These are phyloP conservation scores for Pseudomyrmex pallidus DNA, from an alignment of 1,140 invertebrate species.

Conservation along the genomic window DNA sequence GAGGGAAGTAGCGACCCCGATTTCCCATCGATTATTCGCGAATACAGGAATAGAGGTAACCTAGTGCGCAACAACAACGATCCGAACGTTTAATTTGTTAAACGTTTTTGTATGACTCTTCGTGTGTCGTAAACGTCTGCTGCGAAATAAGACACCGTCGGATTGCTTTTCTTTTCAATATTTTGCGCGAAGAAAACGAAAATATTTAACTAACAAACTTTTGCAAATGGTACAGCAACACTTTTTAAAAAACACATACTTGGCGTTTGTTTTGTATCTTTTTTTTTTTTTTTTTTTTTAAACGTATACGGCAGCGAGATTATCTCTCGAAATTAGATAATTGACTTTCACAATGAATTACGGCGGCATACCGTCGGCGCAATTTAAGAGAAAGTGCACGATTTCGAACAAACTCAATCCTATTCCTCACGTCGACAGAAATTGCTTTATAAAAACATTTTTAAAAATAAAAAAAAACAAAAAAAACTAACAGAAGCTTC, in stretches of 20 bases:
- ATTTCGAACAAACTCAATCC: background rate
- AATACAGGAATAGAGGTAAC: slow-evolving; percentile 48
- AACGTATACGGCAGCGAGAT: background rate
- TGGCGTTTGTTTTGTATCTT: too few species aligned
- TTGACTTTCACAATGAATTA: slow-evolving; percentile 72
- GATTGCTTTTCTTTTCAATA: too few species aligned
- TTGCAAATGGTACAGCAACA: too few species aligned
- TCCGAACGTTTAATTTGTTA: slow-evolving; percentile 27
- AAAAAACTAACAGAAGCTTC: background rate
- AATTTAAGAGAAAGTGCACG: slow-evolving; percentile 68
- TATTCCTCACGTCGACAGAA: slow-evolving; percentile 9
- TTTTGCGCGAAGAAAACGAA: too few species aligned
- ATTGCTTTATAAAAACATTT: background rate
- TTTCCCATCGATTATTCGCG: slow-evolving; percentile 58
- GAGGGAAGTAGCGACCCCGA: slow-evolving; percentile 46
- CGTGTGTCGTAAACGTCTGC: background rate
- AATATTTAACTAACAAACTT: too few species aligned
- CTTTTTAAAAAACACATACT: too few species aligned
- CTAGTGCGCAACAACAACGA: background rate
- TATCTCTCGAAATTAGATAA: slow-evolving; percentile 67
- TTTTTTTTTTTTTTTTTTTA: background rate
- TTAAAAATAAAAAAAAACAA: background rate
- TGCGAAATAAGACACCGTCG: background rate
- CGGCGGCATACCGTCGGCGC: slow-evolving; percentile 9
- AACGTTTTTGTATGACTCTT: background rate